Conservation (phyloP, 2,113 vertebrate species). For the Semicossyphus pulcher region DNA sequence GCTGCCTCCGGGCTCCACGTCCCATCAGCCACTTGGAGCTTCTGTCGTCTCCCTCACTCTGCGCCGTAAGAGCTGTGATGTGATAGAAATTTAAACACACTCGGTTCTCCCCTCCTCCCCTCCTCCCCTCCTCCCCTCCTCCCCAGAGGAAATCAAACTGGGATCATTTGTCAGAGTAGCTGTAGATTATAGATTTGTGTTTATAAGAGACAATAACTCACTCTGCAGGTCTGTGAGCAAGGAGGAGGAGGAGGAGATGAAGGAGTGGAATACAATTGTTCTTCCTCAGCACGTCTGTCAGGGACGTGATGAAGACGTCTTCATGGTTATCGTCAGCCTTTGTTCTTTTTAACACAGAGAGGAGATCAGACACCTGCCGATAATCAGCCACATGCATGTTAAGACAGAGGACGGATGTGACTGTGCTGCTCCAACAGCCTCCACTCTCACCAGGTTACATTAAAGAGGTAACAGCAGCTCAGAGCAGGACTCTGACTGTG, state of each 20-base stretch:
- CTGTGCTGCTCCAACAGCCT: too few species aligned
- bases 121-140: not conserved
- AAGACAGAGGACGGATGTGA: too few species aligned
- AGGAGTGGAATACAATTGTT: slow-evolving; percentile 10
- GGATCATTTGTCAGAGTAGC: slow-evolving; percentile 48
- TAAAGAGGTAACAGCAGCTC: not conserved
- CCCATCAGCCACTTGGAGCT: slow-evolving; percentile 37
- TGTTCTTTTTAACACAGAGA: slow-evolving; percentile 4
- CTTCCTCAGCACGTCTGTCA: slow-evolving; percentile 21
- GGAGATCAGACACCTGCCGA: not conserved
- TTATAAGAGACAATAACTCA: slow-evolving; percentile 40
- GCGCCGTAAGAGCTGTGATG: slow-evolving; percentile 23
- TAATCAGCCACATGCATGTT: not conserved
- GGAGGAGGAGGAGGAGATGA: not conserved
- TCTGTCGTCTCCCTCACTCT: slow-evolving; percentile 20
- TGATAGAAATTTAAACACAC: slow-evolving; percentile 47
- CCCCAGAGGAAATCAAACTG: slow-evolving; percentile 28
- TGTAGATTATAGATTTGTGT: slow-evolving; percentile 53
- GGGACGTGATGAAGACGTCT: slow-evolving; percentile 19
- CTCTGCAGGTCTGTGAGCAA: slow-evolving; percentile 24
- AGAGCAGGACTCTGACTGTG: not conserved
- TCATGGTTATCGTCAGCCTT: slow-evolving; percentile 2
- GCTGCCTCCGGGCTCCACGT: slow-evolving; percentile 13
- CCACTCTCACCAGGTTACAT: not conserved
- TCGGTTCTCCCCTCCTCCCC: not conserved